Percentiles rank a stretch among this genome's conserved stretches.
phyloP scores from a whole-genome alignment of 2,113 vertebrate species.

The Phocoena phocoena region DNA sequence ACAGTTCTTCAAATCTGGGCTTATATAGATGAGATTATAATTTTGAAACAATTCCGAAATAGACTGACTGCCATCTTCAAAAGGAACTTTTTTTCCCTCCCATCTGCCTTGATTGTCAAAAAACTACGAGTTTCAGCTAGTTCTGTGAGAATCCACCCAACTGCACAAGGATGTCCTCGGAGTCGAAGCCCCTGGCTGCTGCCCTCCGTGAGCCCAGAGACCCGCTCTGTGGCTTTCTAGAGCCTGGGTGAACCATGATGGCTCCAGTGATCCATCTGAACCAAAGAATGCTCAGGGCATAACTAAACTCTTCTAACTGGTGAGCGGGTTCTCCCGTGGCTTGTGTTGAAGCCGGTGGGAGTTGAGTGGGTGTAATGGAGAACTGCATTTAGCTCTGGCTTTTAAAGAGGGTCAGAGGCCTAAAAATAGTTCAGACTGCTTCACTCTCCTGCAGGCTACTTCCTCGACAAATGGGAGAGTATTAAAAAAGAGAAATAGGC shows the following conservation, averaged over 20 bases:
- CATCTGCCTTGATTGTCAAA: not conserved
- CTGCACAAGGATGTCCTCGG: not conserved
- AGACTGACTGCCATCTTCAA: not conserved
- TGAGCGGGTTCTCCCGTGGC: not conserved
- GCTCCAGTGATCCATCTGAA: not conserved
- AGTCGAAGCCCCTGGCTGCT: not conserved
- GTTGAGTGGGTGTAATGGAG: slow-evolving; percentile 61
- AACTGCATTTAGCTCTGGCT: slow-evolving; percentile 58
- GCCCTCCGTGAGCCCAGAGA: not conserved
- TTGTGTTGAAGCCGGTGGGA: slow-evolving; percentile 40
- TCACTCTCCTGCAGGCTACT: slow-evolving; percentile 60
- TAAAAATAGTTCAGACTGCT: slow-evolving; percentile 69
- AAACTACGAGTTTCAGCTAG: not conserved
- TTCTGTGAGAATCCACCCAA: not conserved
- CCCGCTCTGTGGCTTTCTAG: not conserved
- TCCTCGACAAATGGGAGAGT: slow-evolving; percentile 46
- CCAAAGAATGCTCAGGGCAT: not conserved
- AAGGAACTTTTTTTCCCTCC: not conserved
- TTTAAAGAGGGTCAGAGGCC: slow-evolving; percentile 69
- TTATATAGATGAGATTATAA: not conserved
- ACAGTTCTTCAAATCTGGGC: not conserved
- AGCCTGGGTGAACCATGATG: not conserved
- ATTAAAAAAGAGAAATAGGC: not conserved
- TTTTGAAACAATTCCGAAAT: slow-evolving; percentile 22
- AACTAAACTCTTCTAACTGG: not conserved